A percentile compares a stretch with the other conserved stretches of the same genome.
Evolutionary conservation across 2,888 invertebrate species (phyloP).

Genomic region (Macrostomum cliftonense): DNA sequence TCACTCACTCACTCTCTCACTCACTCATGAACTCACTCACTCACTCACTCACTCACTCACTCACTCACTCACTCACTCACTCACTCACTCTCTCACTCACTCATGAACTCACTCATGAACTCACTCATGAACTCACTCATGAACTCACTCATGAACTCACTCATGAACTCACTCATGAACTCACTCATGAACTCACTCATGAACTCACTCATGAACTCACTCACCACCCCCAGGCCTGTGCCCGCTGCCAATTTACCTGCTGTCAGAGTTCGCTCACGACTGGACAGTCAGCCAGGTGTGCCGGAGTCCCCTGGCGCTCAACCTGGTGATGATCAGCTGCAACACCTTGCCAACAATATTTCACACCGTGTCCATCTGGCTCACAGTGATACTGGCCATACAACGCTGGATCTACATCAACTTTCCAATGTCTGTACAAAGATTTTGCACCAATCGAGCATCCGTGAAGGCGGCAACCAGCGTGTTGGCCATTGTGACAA

Average conservation of each 20-base stretch:
- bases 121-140: no score
- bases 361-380: slow-evolving; percentile 81
- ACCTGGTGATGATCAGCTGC: slow-evolving; percentile 48
- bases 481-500: neutral
- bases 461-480: slow-evolving; percentile 4
- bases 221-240: slow-evolving; percentile 1
- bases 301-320: slow-evolving; percentile 1
- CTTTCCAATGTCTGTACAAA: slow-evolving; percentile 66
- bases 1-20: no score
- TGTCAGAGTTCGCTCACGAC: slow-evolving; percentile 15
- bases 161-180: no score
- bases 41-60: no score
- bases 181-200: no score
- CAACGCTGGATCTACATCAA: slow-evolving; percentile 87
- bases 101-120: no score
- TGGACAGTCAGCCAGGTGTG: neutral
- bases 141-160: no score
- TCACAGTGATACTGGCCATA: slow-evolving; percentile 68
- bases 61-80: no score
- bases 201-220: no score
- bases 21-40: no score
- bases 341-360: slow-evolving; percentile 42
- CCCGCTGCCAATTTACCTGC: slow-evolving; percentile 7
- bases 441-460: slow-evolving; percentile 46
- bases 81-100: no score